Evolutionary conservation across 1,140 invertebrate genomes (phyloP).

Genomic region (Leptinotarsa texana): DNA sequence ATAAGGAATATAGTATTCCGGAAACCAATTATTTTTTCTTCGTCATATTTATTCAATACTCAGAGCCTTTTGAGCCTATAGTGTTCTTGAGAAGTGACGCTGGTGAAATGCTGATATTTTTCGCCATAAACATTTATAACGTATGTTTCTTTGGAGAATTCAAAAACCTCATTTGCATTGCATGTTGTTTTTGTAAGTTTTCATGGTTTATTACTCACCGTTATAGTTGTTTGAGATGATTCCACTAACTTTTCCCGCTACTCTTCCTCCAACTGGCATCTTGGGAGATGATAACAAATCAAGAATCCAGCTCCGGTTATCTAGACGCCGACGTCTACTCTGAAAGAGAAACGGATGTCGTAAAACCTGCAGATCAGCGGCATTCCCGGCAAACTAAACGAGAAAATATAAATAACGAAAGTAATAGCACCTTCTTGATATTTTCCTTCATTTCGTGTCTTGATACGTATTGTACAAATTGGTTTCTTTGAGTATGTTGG

Average conservation of each 20-base stretch:
- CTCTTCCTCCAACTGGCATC: constrained; percentile 54
- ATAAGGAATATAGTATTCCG: no score
- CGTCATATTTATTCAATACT: no score
- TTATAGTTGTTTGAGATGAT: constrained; percentile 53
- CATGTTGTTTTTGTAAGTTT: not conserved
- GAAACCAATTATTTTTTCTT: no score
- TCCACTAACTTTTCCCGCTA: constrained; percentile 55
- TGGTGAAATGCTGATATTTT: no score
- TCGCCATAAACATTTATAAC: no score
- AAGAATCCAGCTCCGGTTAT: not conserved
- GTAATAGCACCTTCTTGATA: no score
- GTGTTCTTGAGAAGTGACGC: no score
- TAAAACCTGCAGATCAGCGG: not conserved
- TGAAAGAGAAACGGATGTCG: constrained; percentile 12
- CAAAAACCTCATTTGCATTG: not conserved
- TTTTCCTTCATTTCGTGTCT: no score
- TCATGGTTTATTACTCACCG: constrained; percentile 41
- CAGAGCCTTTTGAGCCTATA: no score
- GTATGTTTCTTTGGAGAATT: no score
- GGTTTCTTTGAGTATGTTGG: no score
- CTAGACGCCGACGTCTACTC: not conserved
- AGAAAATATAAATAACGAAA: not conserved
- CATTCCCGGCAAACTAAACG: not conserved
- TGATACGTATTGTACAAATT: no score
- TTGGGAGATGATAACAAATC: constrained; percentile 24